These are phyloP conservation scores for Syngnathoides biaculeatus DNA, from an alignment of 2,113 vertebrate species.

Conservation along the genomic window DNA sequence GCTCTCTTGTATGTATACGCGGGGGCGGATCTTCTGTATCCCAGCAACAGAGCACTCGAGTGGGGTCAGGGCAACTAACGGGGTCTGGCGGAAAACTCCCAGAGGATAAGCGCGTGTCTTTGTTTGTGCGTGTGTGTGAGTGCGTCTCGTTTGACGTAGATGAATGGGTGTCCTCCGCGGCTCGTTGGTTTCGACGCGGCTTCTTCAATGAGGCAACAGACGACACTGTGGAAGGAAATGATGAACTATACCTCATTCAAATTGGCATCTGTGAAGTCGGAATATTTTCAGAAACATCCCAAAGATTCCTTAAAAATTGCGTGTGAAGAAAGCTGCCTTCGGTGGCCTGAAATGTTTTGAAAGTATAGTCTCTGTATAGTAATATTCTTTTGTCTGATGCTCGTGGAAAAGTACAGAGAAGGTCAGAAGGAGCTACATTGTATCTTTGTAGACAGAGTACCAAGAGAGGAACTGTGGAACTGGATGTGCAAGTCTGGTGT, in stretches of 20 bases:
- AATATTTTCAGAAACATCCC: neutral
- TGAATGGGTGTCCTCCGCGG: neutral
- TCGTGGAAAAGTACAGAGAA: too few relatives aligned
- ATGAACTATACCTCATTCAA: neutral
- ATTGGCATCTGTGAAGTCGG: neutral
- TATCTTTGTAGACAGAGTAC: too few relatives aligned
- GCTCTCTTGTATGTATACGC: constrained; percentile 30
- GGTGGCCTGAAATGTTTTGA: neutral
- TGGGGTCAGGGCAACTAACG: constrained; percentile 9
- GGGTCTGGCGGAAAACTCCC: constrained; percentile 15
- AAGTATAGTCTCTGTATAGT: too few relatives aligned
- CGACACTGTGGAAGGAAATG: neutral
- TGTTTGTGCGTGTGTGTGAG: neutral
- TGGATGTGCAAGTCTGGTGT: too few relatives aligned
- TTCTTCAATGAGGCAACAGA: neutral
- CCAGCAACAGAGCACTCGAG: constrained; percentile 36
- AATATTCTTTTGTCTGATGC: too few relatives aligned
- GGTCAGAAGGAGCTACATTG: too few relatives aligned
- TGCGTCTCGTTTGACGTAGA: constrained; percentile 5
- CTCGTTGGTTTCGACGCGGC: neutral
- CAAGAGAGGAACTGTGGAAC: too few relatives aligned
- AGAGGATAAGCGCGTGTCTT: constrained; percentile 1
- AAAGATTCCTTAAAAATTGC: neutral
- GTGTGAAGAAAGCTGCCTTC: neutral
- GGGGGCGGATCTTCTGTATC: constrained; percentile 32